Evolutionary conservation across 2,113 vertebrate species (phyloP).

Genomic region (Dipodomys ordii): DNA sequence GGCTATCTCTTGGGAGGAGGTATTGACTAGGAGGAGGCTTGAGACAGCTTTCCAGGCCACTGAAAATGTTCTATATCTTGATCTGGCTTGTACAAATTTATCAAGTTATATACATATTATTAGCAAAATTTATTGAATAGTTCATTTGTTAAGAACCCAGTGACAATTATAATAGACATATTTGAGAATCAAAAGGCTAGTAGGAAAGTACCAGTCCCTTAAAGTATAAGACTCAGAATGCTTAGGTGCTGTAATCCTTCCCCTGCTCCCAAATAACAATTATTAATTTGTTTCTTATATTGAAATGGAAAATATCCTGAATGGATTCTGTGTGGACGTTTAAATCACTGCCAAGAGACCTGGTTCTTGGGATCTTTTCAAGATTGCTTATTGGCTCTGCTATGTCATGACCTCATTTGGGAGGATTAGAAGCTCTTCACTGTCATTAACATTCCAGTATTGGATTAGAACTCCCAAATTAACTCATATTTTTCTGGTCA

Average conservation of each 20-base stretch:
- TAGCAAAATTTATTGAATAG: constrained; percentile 10
- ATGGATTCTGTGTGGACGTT: constrained; percentile 5
- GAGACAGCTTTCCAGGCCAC: not conserved
- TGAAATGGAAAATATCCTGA: constrained; percentile 48
- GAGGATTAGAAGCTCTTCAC: constrained; percentile 72
- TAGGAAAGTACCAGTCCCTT: constrained; percentile 4
- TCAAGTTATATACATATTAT: not conserved
- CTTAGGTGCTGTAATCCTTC: constrained; percentile 2
- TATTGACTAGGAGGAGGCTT: not conserved
- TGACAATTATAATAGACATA: constrained; percentile 7
- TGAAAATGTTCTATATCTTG: constrained; percentile 36
- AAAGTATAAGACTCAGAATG: constrained; percentile 36
- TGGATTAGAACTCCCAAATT: constrained; percentile 74
- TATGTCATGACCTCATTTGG: constrained; percentile 71
- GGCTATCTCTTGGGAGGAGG: not conserved
- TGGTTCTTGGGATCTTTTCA: constrained; percentile 69
- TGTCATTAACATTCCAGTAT: constrained; percentile 72
- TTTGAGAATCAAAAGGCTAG: constrained; percentile 43
- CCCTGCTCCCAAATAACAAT: constrained; percentile 3
- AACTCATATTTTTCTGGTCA: constrained; percentile 77
- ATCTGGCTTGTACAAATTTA: constrained; percentile 48
- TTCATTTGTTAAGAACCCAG: not conserved
- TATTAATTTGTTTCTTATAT: constrained; percentile 40
- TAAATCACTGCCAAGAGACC: constrained; percentile 56
- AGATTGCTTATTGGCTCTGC: constrained; percentile 63